phyloP scores from a whole-genome alignment of 2,888 invertebrate species.

The Aspidiotus destructor region DNA sequence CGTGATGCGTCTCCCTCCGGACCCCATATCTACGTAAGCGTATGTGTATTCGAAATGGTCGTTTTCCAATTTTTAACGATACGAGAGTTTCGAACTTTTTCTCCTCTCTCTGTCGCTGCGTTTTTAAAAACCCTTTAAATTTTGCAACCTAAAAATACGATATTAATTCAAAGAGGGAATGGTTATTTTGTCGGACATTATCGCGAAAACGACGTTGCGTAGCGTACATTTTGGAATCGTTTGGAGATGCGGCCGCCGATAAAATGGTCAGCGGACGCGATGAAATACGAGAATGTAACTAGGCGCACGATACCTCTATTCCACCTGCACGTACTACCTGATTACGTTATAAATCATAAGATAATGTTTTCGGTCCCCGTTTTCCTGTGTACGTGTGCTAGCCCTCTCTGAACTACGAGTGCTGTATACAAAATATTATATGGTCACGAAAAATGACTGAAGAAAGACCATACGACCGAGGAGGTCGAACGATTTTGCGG shows the following conservation, averaged over 20 bases:
- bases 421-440: too few species aligned
- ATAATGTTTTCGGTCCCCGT: not conserved
- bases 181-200: not conserved
- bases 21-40: too few species aligned
- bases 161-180: slow-evolving; percentile 2
- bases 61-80: too few species aligned
- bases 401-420: too few species aligned
- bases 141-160: not conserved
- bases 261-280: slow-evolving; percentile 1
- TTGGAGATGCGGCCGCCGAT: not conserved
- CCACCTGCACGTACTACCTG: slow-evolving; percentile 4
- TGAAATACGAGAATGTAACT: not conserved
- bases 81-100: too few species aligned
- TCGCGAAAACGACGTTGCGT: not conserved
- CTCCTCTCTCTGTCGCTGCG: too few species aligned
- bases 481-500: too few species aligned
- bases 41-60: too few species aligned
- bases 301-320: slow-evolving; percentile 2
- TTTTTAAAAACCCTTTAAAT: too few species aligned
- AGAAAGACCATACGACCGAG: too few species aligned
- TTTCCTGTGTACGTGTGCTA: not conserved
- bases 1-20: too few species aligned
- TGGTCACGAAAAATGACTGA: too few species aligned
- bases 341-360: slow-evolving; percentile 2
- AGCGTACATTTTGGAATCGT: slow-evolving; percentile 2